These are phyloP conservation scores for Asobara japonica DNA, from an alignment of 1,140 invertebrate genomes.

Conservation along the genomic window DNA sequence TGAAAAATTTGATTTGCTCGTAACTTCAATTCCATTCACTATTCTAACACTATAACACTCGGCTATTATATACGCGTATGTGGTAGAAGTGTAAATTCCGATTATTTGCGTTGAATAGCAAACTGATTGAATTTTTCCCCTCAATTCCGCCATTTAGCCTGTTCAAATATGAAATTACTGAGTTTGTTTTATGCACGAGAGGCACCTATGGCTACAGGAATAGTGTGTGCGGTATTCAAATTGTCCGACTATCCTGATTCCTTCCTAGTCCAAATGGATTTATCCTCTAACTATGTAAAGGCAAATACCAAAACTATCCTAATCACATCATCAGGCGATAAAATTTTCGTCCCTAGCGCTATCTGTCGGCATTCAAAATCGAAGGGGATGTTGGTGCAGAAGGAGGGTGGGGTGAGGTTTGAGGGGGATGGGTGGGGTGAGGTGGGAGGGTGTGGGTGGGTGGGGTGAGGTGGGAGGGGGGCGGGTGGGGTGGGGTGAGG, in stretches of 20 bases:
- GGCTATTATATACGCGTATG: too few species aligned
- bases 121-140: neutral
- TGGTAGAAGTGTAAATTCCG: too few species aligned
- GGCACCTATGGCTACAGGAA: neutral
- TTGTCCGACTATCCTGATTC: conserved; percentile 21
- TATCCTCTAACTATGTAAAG: too few species aligned
- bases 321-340: conserved; percentile 13
- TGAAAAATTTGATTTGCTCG: too few species aligned
- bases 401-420: neutral
- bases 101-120: neutral
- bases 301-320: too few species aligned
- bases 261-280: too few species aligned
- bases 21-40: too few species aligned
- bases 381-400: neutral
- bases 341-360: conserved; percentile 4
- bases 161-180: neutral
- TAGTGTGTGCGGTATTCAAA: conserved; percentile 27
- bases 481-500: too few species aligned
- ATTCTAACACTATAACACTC: too few species aligned
- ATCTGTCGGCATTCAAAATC: conserved; percentile 17
- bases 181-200: conserved; percentile 7
- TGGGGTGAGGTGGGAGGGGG: neutral
- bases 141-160: neutral
- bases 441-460: neutral
- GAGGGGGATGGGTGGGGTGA: neutral